Percentiles rank a stretch among this genome's conserved stretches.
Conservation (phyloP, 1,140 invertebrate species). For the Drosophila virilis region DNA sequence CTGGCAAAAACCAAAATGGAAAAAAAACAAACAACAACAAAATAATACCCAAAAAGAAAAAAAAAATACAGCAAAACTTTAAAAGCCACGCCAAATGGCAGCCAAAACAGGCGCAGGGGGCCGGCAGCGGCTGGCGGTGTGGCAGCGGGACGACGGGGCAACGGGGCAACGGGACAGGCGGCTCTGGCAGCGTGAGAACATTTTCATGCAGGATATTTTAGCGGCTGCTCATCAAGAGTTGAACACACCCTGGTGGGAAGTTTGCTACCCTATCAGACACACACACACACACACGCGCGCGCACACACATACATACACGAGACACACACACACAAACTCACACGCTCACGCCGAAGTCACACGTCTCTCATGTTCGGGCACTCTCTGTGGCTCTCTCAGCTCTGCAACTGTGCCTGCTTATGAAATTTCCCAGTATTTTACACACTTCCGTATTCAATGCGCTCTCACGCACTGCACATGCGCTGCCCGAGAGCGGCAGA, state of each 20-base stretch:
- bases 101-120: conserved; percentile 2
- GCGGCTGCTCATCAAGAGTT: conserved; percentile 74
- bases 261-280: conserved; percentile 69
- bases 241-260: conserved; percentile 81
- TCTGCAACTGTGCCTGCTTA: conserved; percentile 43
- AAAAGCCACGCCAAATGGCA: conserved; percentile 50
- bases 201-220: conserved; percentile 82
- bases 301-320: conserved; percentile 17
- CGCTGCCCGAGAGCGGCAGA: conserved; percentile 28
- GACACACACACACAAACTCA: conserved; percentile 16
- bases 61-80: conserved; percentile 51
- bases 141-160: neutral
- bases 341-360: conserved; percentile 11
- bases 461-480: conserved; percentile 44
- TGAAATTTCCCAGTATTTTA: conserved; percentile 79
- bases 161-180: neutral
- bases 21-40: neutral
- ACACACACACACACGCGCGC: conserved; percentile 24
- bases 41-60: conserved; percentile 2
- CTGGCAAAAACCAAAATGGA: conserved; percentile 5
- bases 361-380: conserved; percentile 1
- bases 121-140: neutral
- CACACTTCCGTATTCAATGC: conserved; percentile 65
- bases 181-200: conserved; percentile 75
- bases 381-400: conserved; percentile 7